Conservation (phyloP, 2,113 vertebrate species). For the Microtus pennsylvanicus region DNA sequence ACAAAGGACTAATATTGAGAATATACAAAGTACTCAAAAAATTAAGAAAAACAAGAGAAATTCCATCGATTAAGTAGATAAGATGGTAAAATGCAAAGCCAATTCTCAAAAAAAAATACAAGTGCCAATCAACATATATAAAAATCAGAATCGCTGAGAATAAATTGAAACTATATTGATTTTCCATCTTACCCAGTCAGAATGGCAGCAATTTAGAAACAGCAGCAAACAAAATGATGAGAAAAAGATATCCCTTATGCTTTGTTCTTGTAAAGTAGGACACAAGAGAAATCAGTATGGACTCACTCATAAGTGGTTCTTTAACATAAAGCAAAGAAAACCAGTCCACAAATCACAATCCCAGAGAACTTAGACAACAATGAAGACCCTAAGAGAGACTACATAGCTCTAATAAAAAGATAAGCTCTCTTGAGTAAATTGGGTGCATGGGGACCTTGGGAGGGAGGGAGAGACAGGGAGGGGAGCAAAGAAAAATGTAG, state of each 20-base stretch:
- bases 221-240: background rate
- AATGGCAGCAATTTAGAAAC: background rate
- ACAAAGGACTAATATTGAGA: background rate
- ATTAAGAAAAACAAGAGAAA: background rate
- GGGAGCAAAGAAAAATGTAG: too few relatives aligned
- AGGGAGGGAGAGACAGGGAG: too few relatives aligned
- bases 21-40: background rate
- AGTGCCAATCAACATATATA: background rate
- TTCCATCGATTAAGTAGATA: background rate
- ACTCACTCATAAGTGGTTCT: too few relatives aligned
- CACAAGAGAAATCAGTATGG: background rate
- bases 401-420: too few relatives aligned
- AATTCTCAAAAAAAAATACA: background rate
- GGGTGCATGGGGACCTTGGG: too few relatives aligned
- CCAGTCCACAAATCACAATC: too few relatives aligned
- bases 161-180: background rate
- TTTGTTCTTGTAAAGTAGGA: background rate
- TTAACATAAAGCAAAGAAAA: too few relatives aligned
- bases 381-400: too few relatives aligned
- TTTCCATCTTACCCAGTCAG: background rate
- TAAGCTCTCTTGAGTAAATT: too few relatives aligned
- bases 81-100: background rate
- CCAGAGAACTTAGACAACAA: too few relatives aligned
- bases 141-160: background rate
- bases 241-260: background rate